Conservation (phyloP, 2,113 vertebrate species). For the Conger conger region DNA sequence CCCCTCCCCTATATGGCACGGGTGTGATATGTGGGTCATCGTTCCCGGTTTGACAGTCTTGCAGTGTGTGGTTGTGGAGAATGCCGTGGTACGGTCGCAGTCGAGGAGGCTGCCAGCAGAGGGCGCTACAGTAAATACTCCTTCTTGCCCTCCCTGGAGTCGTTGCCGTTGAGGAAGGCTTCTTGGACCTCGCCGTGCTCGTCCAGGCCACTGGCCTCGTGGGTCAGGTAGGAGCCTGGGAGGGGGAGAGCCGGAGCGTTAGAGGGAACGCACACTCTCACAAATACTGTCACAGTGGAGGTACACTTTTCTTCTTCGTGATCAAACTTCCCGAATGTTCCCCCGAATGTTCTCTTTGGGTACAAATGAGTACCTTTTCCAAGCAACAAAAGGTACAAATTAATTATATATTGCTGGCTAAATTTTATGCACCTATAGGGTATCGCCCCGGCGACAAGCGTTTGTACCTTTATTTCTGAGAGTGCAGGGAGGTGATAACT, state of each 20-base stretch:
- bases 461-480: no score
- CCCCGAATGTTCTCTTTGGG: no score
- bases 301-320: no score
- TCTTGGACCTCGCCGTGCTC: constrained; percentile 91
- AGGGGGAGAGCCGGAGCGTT: constrained; percentile 32
- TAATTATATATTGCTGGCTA: no score
- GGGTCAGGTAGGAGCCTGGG: constrained; percentile 88
- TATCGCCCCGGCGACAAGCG: no score
- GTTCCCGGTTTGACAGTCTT: constrained; percentile 13
- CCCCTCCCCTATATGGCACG: constrained; percentile 52
- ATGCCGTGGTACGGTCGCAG: constrained; percentile 57
- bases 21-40: constrained; percentile 53
- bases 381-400: no score
- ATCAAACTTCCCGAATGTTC: no score
- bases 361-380: no score
- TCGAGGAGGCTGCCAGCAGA: constrained; percentile 58
- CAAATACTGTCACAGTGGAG: no score
- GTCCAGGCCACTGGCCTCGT: constrained; percentile 89
- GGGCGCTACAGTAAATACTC: constrained; percentile 89
- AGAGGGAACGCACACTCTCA: no score
- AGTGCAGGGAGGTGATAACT: neutral
- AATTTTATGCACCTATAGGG: no score
- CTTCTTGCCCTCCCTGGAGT: constrained; percentile 89
- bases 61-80: constrained; percentile 28
- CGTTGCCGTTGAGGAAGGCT: constrained; percentile 89